Conservation (phyloP, 2,888 invertebrate genomes). For the Pomacea canaliculata region DNA sequence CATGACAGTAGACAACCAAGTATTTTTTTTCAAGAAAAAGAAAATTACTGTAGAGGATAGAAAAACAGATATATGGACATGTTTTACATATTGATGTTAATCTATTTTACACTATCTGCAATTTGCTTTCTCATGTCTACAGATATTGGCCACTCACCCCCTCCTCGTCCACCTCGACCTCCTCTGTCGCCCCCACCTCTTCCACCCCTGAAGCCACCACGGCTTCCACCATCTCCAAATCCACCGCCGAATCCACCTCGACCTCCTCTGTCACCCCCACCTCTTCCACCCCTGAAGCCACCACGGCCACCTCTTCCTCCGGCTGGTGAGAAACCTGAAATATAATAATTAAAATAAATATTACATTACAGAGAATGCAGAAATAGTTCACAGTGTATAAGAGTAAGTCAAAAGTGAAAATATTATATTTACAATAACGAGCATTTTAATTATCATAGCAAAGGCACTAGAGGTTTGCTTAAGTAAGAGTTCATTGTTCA, state of each 20-base stretch:
- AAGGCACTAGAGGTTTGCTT: no score
- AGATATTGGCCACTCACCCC: slow-evolving; percentile 73
- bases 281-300: slow-evolving; percentile 19
- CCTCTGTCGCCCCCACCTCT: slow-evolving; percentile 34
- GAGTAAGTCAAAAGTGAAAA: no score
- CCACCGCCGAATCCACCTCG: slow-evolving; percentile 21
- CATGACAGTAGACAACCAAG: no score
- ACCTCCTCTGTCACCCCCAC: slow-evolving; percentile 7
- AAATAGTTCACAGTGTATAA: no score
- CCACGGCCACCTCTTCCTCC: slow-evolving; percentile 23
- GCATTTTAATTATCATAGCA: no score
- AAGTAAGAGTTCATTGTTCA: no score
- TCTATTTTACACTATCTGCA: background rate
- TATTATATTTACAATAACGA: no score
- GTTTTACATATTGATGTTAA: background rate
- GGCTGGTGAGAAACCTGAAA: slow-evolving; percentile 27
- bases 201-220: slow-evolving; percentile 36
- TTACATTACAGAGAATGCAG: no score
- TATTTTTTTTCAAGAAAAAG: no score
- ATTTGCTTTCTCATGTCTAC: slow-evolving; percentile 78
- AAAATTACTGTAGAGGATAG: no score
- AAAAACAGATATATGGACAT: no score
- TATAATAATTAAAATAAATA: background rate
- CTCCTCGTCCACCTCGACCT: slow-evolving; percentile 41
- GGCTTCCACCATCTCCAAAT: slow-evolving; percentile 28